A percentile compares a stretch with the other conserved stretches of the same genome.
Evolutionary conservation across 2,797 vertebrate genomes (phyloP).

Genomic region (Brachymystax lenok): DNA sequence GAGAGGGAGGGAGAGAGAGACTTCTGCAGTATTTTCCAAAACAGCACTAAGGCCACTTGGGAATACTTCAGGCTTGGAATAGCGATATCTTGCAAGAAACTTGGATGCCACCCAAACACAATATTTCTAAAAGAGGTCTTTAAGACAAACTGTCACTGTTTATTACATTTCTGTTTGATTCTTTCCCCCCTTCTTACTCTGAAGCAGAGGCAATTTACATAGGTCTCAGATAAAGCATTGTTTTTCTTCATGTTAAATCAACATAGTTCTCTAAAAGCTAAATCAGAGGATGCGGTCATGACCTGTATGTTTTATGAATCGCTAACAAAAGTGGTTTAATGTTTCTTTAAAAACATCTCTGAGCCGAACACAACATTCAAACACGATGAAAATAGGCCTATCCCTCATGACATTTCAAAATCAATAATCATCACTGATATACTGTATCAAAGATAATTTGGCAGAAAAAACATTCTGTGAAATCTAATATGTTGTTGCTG

Average conservation of each 20-base stretch:
- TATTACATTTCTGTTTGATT: slow-evolving; percentile 67
- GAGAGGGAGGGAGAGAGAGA: too few species aligned
- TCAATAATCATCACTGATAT: too few species aligned
- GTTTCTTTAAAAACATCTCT: neutral
- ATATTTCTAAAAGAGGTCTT: slow-evolving; percentile 51
- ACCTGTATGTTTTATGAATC: slow-evolving; percentile 17
- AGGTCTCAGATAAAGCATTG: slow-evolving; percentile 48
- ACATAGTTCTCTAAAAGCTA: slow-evolving; percentile 31
- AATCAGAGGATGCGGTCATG: slow-evolving; percentile 32
- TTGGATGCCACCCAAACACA: slow-evolving; percentile 70
- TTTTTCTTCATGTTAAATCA: slow-evolving; percentile 55
- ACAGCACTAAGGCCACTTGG: slow-evolving; percentile 62
- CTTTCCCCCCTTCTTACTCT: slow-evolving; percentile 38
- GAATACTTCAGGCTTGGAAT: slow-evolving; percentile 68
- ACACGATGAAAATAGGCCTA: neutral
- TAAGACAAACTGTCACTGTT: slow-evolving; percentile 60
- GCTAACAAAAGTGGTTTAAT: too few species aligned
- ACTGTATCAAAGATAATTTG: too few species aligned
- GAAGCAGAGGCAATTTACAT: slow-evolving; percentile 45
- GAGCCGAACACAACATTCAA: neutral
- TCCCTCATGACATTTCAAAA: too few species aligned
- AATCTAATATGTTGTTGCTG: too few species aligned
- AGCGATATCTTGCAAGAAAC: slow-evolving; percentile 65
- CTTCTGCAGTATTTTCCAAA: slow-evolving; percentile 54
- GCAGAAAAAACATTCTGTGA: too few species aligned